Percentiles rank a stretch among this genome's conserved stretches.
phyloP scores from a whole-genome alignment of 2,113 vertebrate genomes.

The Cromileptes altivelis region DNA sequence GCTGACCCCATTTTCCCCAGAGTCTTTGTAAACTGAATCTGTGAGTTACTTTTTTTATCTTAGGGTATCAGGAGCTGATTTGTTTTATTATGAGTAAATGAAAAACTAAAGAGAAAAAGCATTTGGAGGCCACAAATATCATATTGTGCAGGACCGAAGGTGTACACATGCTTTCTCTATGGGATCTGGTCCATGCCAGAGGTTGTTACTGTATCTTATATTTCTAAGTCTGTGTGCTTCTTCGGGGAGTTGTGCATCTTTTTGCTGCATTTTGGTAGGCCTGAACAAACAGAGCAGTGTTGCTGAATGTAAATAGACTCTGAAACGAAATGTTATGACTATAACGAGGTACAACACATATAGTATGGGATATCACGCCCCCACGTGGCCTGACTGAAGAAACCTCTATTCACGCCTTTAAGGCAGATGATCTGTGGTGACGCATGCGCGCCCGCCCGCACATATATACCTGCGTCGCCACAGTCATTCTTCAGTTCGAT shows the following conservation, averaged over 20 bases:
- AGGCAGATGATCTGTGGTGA: no score
- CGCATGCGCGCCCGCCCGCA: no score
- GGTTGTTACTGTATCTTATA: neutral
- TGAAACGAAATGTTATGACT: neutral
- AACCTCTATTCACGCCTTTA: no score
- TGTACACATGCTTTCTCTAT: neutral
- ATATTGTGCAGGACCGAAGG: neutral
- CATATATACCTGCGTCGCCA: no score
- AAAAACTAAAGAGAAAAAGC: conserved; percentile 2
- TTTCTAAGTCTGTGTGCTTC: neutral
- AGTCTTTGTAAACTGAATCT: conserved; percentile 55
- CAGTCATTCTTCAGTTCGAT: no score
- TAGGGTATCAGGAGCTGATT: neutral
- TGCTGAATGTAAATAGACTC: neutral
- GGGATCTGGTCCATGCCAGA: neutral
- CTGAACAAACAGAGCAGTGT: neutral
- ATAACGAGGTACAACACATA: no score
- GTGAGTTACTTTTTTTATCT: neutral
- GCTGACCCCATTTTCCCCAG: conserved; percentile 14
- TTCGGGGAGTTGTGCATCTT: neutral
- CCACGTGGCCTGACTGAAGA: no score
- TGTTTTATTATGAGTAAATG: neutral
- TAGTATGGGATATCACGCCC: no score
- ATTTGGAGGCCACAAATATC: neutral
- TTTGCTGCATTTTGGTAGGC: neutral